Evolutionary conservation across 2,797 vertebrate species (phyloP), one percentile per base, ranked within the genome.

Genomic region (Paedocypris micromegethes): DNA sequence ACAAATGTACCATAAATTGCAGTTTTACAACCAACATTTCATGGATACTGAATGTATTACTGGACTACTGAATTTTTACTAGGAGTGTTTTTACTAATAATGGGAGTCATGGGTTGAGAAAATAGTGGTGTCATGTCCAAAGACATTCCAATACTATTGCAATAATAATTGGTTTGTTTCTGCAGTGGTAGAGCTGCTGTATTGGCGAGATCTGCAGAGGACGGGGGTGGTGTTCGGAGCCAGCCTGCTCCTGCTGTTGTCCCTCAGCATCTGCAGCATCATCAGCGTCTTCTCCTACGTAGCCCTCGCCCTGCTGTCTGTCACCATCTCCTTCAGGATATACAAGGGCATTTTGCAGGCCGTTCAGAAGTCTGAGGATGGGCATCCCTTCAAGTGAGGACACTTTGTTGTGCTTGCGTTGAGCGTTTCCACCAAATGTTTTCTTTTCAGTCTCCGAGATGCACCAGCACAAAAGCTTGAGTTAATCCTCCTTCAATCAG

Each of bases 191-290:
- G 91, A 93, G 81, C 89, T 93, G 72, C 83, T 93, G 77, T 93
- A 93, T 84, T 93, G 92, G 92, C 89, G 90, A 83, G 91, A 93
- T 77, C 84, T 92, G 70, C 91, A 91, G 92, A 92, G 90, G 88
- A 91, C 91, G 0, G 91, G 91, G 79, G 87, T 90, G 81, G 89
- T 91, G 77, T 93, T 93, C 67, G 92, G 91, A 70, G 88, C 86
- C 79, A 91, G 88, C 82, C 80, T 93, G 64, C 89, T 93, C 83
- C 87, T 93, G 77, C 87, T 93, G 76, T 90, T 93, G 54, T 92
- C 91, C 3, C 77, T 93, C 81, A 92, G 91, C 55, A 86, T 91
- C 58, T 92, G 91, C 88, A 93, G 92, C 83, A 91, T 93, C 57
- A 90, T 93, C 75, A 93, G 92, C 2, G 91, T 93, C 64, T 81